Conservation (phyloP, 2,113 vertebrate species). For the Xiphorhynchus elegans region DNA sequence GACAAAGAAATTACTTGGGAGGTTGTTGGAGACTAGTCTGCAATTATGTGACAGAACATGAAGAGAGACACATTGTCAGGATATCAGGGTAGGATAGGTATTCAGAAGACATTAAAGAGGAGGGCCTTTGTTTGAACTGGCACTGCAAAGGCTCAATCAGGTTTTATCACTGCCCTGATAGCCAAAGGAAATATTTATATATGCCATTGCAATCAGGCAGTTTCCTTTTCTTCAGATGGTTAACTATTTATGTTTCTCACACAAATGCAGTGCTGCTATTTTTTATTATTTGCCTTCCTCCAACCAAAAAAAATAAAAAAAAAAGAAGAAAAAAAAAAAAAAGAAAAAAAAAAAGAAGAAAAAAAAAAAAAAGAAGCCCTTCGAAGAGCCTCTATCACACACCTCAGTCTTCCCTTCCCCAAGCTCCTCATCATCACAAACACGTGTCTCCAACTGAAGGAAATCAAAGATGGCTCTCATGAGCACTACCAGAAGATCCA, state of each 20-base stretch:
- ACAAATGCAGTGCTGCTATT: background rate
- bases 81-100: background rate
- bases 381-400: background rate
- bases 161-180: background rate
- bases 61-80: background rate
- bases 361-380: background rate
- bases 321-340: background rate
- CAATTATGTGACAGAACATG: background rate
- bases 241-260: background rate
- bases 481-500: background rate
- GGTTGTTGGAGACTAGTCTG: background rate
- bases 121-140: constrained; percentile 23
- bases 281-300: background rate
- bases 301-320: background rate
- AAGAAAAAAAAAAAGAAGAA: background rate
- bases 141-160: background rate
- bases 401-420: background rate
- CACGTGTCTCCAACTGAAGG: background rate
- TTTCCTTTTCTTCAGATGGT: background rate
- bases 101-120: background rate
- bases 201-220: background rate
- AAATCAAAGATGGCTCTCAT: background rate
- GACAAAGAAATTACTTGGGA: constrained; percentile 15
- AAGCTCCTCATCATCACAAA: background rate
- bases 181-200: constrained; percentile 50